Conservation (phyloP, 2,113 vertebrate genomes). For the Felis chaus region DNA sequence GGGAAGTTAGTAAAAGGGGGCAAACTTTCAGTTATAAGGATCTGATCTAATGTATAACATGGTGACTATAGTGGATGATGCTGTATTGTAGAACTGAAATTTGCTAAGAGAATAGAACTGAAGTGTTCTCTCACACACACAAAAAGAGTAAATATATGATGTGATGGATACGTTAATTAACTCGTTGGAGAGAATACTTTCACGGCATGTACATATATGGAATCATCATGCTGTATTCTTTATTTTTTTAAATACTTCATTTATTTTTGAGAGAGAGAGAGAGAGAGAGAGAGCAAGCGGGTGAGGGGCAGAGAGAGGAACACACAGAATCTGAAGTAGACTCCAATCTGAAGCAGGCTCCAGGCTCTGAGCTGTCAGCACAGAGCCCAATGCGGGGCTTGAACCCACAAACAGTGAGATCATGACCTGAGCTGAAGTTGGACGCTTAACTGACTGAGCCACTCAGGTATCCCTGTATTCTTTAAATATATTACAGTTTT, state of each 20-base stretch:
- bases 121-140: neutral
- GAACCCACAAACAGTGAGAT: too few relatives aligned
- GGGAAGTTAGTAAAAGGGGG: neutral
- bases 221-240: neutral
- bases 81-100: neutral
- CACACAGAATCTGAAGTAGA: too few relatives aligned
- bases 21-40: neutral
- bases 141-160: neutral
- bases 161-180: neutral
- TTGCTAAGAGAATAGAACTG: neutral
- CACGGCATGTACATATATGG: neutral
- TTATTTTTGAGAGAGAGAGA: too few relatives aligned
- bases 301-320: too few relatives aligned
- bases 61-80: neutral
- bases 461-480: neutral
- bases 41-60: neutral
- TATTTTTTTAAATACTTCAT: too few relatives aligned
- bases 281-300: too few relatives aligned
- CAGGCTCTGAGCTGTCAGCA: too few relatives aligned
- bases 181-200: neutral
- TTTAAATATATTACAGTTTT: neutral
- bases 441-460: too few relatives aligned
- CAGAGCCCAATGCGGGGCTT: too few relatives aligned
- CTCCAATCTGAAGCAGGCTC: too few relatives aligned
- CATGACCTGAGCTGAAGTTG: too few relatives aligned